A percentile compares a stretch with the other conserved stretches of the same genome.
These are phyloP conservation scores for Bombus confusus DNA, from an alignment of 1,140 invertebrate genomes.

Conservation along the genomic window DNA sequence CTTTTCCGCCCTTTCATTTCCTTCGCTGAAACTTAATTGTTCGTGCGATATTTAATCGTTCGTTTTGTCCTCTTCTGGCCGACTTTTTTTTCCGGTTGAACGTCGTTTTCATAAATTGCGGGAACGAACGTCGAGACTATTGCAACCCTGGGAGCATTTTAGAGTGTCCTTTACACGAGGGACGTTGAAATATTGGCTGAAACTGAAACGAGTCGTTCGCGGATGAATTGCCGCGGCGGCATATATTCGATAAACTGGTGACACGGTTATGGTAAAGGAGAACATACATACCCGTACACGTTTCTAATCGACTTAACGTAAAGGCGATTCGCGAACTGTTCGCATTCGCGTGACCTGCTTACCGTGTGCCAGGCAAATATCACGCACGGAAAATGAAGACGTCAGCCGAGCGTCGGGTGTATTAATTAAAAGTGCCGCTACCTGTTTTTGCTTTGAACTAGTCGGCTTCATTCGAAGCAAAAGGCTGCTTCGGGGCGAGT, in stretches of 20 bases:
- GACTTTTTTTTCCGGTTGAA: not conserved
- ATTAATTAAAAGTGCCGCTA: constrained; percentile 45
- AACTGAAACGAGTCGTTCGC: not conserved
- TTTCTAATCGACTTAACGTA: constrained; percentile 39
- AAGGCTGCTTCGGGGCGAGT: not conserved
- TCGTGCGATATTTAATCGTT: constrained; percentile 11
- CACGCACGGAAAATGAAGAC: constrained; percentile 23
- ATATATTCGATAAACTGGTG: not conserved
- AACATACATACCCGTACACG: not conserved
- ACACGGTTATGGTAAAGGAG: constrained; percentile 6
- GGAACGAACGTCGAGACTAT: not conserved
- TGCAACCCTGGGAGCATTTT: not conserved
- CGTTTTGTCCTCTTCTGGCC: no score
- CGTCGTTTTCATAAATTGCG: constrained; percentile 3
- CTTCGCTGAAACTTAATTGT: not conserved
- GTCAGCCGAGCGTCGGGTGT: not conserved
- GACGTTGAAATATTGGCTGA: constrained; percentile 1
- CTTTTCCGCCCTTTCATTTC: not conserved
- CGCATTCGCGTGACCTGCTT: constrained; percentile 18
- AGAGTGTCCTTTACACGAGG: not conserved
- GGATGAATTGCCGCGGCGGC: not conserved
- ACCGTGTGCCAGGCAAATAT: not conserved
- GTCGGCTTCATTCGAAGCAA: constrained; percentile 25
- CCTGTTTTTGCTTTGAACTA: constrained; percentile 23
- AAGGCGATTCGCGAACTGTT: constrained; percentile 22